Base-by-base conservation (phyloP, 2,888 invertebrate species). In the Epistrophe eligans region DNA sequence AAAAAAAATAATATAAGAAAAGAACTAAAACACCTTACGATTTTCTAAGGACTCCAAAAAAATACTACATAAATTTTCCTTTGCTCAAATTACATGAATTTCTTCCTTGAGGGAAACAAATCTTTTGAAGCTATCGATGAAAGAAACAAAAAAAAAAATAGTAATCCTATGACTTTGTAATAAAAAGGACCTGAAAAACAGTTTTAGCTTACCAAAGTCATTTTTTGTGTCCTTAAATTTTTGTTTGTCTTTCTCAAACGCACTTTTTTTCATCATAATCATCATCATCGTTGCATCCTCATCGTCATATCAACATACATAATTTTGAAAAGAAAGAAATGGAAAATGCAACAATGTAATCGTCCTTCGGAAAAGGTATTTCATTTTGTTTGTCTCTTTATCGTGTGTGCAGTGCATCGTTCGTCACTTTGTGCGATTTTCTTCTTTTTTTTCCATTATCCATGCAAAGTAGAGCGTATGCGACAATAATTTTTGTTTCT, bases 401-500 rank as follows among this genome's bases (percentile, higher is more conserved):
- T 35, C 50, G 35, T 50, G 17, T 50, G 35, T 50, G 13, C 1
- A 50, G 48, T 73, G 48, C 76, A 72, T 73, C 64, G 24, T 24
- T 74, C 70, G 32, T 80, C 84, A 55, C 80, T 84, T 80, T 84
- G 66, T 77, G 70, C 35, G 57, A 81, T 64, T 82, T 55, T 45
- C n/a, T 24, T 32, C n/a, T 32, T 32, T 32, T 35, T 73, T 70
- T 81, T 82, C 73, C 35, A 74, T 85, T 82, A 82, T 85, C 64
- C 70, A 70, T 66, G 82, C 64, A 77, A 85, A 85, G 82, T 85
- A 85, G 85, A 85, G 85, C 85, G 73, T 85, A 55, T 73, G 60
- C 81, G 73, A 81, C 72, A 77, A 73, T 62, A 55, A 19, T 67
- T 50, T 35, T 17, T 50, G 40, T 77, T 45, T 60, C 72, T 50